Conservation (phyloP, 2,797 vertebrate genomes). For the Neosalanx taihuensis region DNA sequence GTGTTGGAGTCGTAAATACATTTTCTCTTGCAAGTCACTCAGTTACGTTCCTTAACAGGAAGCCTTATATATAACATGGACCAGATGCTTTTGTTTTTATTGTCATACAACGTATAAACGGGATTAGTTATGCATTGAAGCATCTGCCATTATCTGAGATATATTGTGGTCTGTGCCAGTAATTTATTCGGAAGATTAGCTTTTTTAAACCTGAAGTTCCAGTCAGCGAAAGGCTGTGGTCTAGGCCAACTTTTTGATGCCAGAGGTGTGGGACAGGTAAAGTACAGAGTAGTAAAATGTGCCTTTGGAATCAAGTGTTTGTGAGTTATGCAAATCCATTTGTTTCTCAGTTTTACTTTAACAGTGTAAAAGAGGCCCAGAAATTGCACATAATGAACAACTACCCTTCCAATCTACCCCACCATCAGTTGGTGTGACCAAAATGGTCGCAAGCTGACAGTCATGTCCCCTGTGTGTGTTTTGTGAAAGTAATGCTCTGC, state of each 20-base stretch:
- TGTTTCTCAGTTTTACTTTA: slow-evolving; percentile 69
- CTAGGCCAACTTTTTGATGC: slow-evolving; percentile 16
- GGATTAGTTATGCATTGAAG: no score
- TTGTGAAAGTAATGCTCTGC: slow-evolving; percentile 65
- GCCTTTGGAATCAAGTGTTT: slow-evolving; percentile 43
- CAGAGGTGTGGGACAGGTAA: slow-evolving; percentile 28
- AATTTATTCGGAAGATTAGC: no score
- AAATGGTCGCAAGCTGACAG: slow-evolving; percentile 71
- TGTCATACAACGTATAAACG: slow-evolving; percentile 30
- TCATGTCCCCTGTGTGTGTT: slow-evolving; percentile 67
- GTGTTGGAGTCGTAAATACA: neutral
- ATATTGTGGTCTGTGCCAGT: neutral
- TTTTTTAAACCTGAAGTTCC: neutral
- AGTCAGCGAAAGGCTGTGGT: neutral
- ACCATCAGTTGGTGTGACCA: slow-evolving; percentile 71
- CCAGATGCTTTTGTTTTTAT: slow-evolving; percentile 14
- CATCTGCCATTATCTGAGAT: slow-evolving; percentile 9
- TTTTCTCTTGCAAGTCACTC: slow-evolving; percentile 1
- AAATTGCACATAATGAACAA: slow-evolving; percentile 77
- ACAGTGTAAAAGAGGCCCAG: slow-evolving; percentile 72
- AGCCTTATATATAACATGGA: no score
- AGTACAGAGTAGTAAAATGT: slow-evolving; percentile 22
- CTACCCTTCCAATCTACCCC: slow-evolving; percentile 61
- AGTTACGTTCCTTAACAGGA: neutral
- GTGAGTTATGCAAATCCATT: slow-evolving; percentile 69